Conservation (phyloP, 2,888 invertebrate genomes). For the Aphodius granarius region DNA sequence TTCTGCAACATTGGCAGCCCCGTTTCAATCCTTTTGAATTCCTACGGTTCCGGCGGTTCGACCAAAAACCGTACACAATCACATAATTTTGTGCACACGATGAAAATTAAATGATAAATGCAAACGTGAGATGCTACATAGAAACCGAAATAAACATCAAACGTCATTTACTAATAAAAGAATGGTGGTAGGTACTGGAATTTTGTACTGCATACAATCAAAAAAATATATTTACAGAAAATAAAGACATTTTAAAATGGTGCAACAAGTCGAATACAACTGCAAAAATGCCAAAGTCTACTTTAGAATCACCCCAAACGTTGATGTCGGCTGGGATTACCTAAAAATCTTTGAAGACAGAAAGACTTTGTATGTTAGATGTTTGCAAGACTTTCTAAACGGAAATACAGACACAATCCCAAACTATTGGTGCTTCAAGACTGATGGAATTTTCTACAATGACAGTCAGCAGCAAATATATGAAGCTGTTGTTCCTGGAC, state of each 20-base stretch:
- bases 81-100: neutral
- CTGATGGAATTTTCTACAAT: conserved; percentile 51
- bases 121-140: neutral
- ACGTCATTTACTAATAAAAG: neutral
- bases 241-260: conserved; percentile 15
- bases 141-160: neutral
- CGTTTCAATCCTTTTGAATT: neutral
- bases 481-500: conserved; percentile 40
- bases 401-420: conserved; percentile 36
- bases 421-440: conserved; percentile 50
- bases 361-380: conserved; percentile 49
- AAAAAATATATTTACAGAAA: neutral
- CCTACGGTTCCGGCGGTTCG: neutral
- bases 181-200: neutral
- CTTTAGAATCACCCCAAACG: conserved; percentile 44
- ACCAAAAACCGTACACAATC: neutral
- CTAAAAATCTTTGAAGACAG: conserved; percentile 46
- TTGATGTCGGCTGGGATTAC: conserved; percentile 42
- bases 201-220: neutral
- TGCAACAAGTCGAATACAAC: conserved; percentile 13
- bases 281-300: conserved; percentile 42
- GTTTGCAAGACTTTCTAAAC: conserved; percentile 44
- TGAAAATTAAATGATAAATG: neutral
- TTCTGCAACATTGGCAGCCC: conserved; percentile 7
- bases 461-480: conserved; percentile 49